These are phyloP conservation scores for Drosophila tristis DNA, from an alignment of 1,140 invertebrate species.

Conservation along the genomic window DNA sequence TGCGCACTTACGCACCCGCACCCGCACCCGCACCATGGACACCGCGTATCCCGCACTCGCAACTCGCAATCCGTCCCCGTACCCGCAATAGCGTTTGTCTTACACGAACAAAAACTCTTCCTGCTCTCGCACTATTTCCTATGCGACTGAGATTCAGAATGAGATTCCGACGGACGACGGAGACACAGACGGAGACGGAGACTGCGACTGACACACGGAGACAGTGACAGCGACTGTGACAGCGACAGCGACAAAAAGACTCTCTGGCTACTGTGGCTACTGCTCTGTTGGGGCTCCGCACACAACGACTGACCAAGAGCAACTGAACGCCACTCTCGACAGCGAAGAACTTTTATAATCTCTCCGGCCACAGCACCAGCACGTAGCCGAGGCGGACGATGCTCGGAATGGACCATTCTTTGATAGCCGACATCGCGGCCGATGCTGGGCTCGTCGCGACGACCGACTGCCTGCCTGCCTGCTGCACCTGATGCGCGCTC, in stretches of 20 bases:
- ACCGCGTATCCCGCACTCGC: constrained; percentile 10
- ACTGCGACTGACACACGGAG: constrained; percentile 1
- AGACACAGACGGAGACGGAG: neutral
- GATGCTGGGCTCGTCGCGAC: constrained; percentile 8
- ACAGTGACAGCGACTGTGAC: constrained; percentile 4
- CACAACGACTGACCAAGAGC: constrained; percentile 81
- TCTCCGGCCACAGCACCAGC: constrained; percentile 25
- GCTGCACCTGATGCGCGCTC: constrained; percentile 65
- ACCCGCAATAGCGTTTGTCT: constrained; percentile 9
- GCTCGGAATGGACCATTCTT: constrained; percentile 72
- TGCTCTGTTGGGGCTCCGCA: constrained; percentile 56
- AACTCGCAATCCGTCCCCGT: constrained; percentile 2
- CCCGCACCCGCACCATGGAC: constrained; percentile 12
- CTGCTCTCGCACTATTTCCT: constrained; percentile 65
- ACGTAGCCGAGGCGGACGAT: constrained; percentile 28
- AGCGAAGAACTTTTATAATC: constrained; percentile 79
- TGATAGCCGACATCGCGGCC: constrained; percentile 39
- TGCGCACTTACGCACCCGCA: constrained; percentile 75
- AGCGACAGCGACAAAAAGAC: neutral
- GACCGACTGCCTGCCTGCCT: constrained; percentile 6
- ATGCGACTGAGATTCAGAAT: constrained; percentile 48
- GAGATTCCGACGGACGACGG: constrained; percentile 41
- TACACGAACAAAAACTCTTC: constrained; percentile 55
- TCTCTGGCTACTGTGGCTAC: neutral
- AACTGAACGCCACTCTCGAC: constrained; percentile 75